Conservation (phyloP, 1,140 invertebrate genomes). For the Aporrectodea caliginosa region DNA sequence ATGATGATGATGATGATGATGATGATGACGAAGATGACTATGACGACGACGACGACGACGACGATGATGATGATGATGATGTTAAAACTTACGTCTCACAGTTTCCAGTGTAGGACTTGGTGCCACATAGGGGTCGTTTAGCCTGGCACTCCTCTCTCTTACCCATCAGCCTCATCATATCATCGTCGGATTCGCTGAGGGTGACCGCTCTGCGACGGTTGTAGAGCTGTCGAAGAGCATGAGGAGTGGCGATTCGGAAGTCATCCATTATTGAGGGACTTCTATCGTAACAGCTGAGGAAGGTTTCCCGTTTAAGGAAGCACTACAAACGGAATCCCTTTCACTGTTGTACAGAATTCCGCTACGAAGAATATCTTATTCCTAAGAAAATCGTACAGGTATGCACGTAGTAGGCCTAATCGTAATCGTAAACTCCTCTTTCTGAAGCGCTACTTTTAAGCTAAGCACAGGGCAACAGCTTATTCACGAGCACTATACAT, state of each 20-base stretch:
- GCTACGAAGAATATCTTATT: too few relatives aligned
- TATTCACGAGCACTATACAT: too few relatives aligned
- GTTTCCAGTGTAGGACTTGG: not conserved
- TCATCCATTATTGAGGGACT: not conserved
- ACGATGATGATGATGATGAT: not conserved
- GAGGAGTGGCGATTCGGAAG: not conserved
- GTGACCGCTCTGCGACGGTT: not conserved
- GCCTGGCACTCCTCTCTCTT: not conserved
- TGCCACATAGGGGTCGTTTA: not conserved
- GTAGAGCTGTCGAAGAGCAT: not conserved
- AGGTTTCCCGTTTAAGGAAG: too few relatives aligned
- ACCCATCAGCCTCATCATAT: not conserved
- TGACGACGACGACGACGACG: not conserved
- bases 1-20: slow-evolving; percentile 1
- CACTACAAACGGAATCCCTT: too few relatives aligned
- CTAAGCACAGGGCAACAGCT: too few relatives aligned
- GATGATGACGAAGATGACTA: not conserved
- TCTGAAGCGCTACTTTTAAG: too few relatives aligned
- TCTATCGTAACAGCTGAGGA: too few relatives aligned
- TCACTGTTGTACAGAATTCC: too few relatives aligned
- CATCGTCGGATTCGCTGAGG: not conserved
- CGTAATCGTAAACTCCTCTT: too few relatives aligned
- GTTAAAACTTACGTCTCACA: not conserved
- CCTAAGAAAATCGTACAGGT: too few relatives aligned
- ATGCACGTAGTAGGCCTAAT: too few relatives aligned